Percentiles rank a stretch among this genome's conserved stretches.
These are phyloP conservation scores for Bombycilla garrulus DNA, from an alignment of 2,113 vertebrate genomes.

Conservation along the genomic window DNA sequence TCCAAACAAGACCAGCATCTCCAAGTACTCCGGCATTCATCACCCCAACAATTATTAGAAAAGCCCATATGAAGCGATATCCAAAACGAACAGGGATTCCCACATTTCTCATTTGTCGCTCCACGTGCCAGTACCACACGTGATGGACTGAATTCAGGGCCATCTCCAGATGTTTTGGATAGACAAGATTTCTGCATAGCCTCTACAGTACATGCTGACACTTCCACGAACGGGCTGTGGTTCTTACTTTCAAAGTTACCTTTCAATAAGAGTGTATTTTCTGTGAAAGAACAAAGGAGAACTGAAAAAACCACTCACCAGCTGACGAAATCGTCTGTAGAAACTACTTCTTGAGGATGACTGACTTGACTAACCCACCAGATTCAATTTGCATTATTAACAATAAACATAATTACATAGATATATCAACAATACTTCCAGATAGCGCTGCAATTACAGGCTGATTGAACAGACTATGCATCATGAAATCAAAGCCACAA, in stretches of 20 bases:
- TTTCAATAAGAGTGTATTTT: neutral
- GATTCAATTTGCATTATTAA: conserved; percentile 54
- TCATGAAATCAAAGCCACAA: neutral
- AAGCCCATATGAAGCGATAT: neutral
- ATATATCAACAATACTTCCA: conserved; percentile 29
- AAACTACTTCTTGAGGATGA: neutral
- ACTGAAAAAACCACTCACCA: neutral
- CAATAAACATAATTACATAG: conserved; percentile 50
- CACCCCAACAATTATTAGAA: neutral
- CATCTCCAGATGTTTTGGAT: neutral
- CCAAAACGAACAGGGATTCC: neutral
- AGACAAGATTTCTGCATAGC: neutral
- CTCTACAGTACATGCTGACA: neutral
- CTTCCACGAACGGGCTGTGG: neutral
- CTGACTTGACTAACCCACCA: conserved; percentile 19
- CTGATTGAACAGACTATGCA: conserved; percentile 14
- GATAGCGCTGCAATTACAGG: conserved; percentile 23
- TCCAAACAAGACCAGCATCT: neutral
- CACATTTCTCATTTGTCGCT: neutral
- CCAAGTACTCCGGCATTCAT: neutral
- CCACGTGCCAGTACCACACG: neutral
- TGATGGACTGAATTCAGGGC: neutral
- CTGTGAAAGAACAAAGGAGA: neutral
- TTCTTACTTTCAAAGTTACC: neutral
- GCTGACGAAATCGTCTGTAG: neutral